Base-by-base conservation (phyloP, 1,140 invertebrate genomes). In the Venturia canescens region DNA sequence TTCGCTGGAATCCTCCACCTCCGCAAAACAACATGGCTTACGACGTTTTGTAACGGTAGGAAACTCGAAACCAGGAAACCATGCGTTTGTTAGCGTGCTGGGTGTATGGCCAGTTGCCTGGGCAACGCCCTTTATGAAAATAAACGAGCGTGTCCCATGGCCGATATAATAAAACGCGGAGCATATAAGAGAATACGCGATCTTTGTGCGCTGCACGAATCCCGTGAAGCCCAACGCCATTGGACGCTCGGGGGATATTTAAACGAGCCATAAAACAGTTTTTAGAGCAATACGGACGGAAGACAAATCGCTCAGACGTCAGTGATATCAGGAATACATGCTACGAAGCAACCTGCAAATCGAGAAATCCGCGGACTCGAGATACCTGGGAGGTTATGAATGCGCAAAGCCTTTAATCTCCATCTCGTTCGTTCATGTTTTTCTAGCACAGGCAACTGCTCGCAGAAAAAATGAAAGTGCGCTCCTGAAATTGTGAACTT, bases 271-370 rank as follows among this genome's bases (percentile, higher is more conserved):
- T 87, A 85, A 87, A 87, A 80, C 74, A 66, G 57, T 78, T 67
- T 81, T 84, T 82, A 71, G 79, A 69, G 72, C 82, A 79, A 76
- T 80, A 50, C 81, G 79, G 82, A 84, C 81, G 69, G 72, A 88
- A 89, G 87, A 89, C 87, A 88, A 89, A 88, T 88, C 86, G 85
- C 78, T 83, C 70, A 83, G 85, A 83, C 83, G 87, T 89, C 87
- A 88, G 87, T 76, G 78, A 60, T 87, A 89, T 60, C 85, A 89
- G 88, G 87, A 38, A 60, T 86, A 50, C 80, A 89, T 85, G 60
- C 53, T 16, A 3, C 57, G 15, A 44, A 27, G 27, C 4, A 44
- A 50, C 44, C 29, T 75, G 29, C 9, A 70, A 48, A 34, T 44
- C 15, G 18, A 48, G 77, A 70, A 31, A 21, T 69, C 27, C 27